A percentile compares a stretch with the other conserved stretches of the same genome.
Evolutionary conservation across 2,113 vertebrate genomes (phyloP).

Genomic region (Halcyon malimbica): DNA sequence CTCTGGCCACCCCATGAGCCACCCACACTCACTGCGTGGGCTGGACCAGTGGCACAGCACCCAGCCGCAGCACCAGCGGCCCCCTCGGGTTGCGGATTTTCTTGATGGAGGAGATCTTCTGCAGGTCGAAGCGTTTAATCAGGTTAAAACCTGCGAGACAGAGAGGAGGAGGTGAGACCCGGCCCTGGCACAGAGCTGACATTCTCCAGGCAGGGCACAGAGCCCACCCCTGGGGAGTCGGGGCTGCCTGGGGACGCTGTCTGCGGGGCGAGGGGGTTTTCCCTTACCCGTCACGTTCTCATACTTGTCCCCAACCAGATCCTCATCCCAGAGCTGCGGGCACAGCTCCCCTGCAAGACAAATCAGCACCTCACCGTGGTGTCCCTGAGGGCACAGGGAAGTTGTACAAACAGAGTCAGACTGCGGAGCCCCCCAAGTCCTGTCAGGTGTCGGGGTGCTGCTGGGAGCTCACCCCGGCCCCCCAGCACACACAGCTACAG

Average conservation of each 20-base stretch:
- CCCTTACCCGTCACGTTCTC: conserved; percentile 73
- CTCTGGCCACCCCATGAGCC: neutral
- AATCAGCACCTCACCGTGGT: fast-evolving
- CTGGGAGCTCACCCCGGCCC: neutral
- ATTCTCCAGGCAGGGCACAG: neutral
- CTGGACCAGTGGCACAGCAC: conserved; percentile 81
- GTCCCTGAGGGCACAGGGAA: neutral
- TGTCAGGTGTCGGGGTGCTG: fast-evolving
- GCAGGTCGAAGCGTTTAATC: conserved; percentile 86
- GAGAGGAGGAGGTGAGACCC: neutral
- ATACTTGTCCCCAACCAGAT: conserved; percentile 62
- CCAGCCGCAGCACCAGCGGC: conserved; percentile 85
- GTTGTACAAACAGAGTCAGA: neutral
- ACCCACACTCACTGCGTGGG: conserved; percentile 81
- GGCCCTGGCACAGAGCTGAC: neutral
- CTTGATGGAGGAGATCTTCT: conserved; percentile 88
- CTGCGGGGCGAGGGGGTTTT: fast-evolving
- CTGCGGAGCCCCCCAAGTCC: neutral
- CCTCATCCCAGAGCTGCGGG: conserved; percentile 71
- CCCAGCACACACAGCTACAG: fast-evolving
- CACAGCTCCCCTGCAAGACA: conserved; percentile 66
- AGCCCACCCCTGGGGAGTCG: fast-evolving
- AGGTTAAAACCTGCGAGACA: conserved; percentile 89
- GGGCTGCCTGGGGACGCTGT: fast-evolving
- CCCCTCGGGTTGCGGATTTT: conserved; percentile 88